Evolutionary conservation across 1,140 invertebrate species (phyloP).

Genomic region (Drosophila yakuba): DNA sequence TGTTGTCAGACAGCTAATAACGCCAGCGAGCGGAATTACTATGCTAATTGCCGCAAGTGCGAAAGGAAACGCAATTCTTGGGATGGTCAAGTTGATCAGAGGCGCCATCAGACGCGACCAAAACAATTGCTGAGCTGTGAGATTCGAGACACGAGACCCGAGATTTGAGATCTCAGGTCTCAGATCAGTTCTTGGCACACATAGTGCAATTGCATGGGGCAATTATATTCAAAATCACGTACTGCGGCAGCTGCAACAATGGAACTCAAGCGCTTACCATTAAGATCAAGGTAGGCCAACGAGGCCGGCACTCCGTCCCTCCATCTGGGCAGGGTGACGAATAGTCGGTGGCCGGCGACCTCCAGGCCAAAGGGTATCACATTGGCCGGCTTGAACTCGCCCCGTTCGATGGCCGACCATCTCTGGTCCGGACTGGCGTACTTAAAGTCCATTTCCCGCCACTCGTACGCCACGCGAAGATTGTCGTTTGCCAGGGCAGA

Average conservation of each 20-base stretch:
- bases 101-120: constrained; percentile 18
- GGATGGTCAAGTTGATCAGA: constrained; percentile 33
- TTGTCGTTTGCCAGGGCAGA: constrained; percentile 86
- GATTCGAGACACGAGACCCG: constrained; percentile 29
- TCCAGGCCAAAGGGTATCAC: constrained; percentile 90
- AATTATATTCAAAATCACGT: constrained; percentile 21
- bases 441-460: constrained; percentile 90
- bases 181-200: constrained; percentile 47
- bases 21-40: constrained; percentile 38
- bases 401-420: constrained; percentile 86
- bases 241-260: constrained; percentile 34
- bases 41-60: constrained; percentile 42
- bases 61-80: constrained; percentile 51
- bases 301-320: constrained; percentile 89
- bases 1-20: constrained; percentile 42
- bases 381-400: constrained; percentile 88
- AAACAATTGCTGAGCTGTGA: constrained; percentile 47
- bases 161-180: constrained; percentile 26
- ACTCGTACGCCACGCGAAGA: constrained; percentile 88
- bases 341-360: constrained; percentile 87
- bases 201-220: constrained; percentile 44
- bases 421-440: constrained; percentile 86
- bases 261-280: constrained; percentile 86
- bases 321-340: constrained; percentile 91
- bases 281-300: constrained; percentile 89